These are phyloP conservation scores for Mimas tiliae DNA, from an alignment of 2,888 invertebrate genomes.

Conservation along the genomic window DNA sequence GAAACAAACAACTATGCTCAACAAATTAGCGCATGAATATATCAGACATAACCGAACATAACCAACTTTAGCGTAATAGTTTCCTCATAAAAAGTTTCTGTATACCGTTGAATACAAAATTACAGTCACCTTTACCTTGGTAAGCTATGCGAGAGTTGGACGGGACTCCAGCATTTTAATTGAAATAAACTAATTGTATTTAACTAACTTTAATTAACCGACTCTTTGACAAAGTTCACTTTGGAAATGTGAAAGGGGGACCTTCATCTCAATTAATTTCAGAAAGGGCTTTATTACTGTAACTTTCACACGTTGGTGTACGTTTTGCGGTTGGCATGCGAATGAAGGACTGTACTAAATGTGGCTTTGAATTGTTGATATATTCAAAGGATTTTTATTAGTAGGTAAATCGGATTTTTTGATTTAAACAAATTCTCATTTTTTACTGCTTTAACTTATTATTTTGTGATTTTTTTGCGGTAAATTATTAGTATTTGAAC, in stretches of 20 bases:
- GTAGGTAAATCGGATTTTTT: no score
- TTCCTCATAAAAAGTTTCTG: background rate
- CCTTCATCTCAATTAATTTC: slow-evolving; percentile 56
- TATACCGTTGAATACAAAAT: slow-evolving; percentile 14
- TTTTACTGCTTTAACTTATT: no score
- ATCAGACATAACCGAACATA: background rate
- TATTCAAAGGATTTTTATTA: background rate
- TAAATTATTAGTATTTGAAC: no score
- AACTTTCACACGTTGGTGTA: slow-evolving; percentile 38
- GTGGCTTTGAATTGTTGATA: background rate
- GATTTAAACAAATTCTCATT: no score
- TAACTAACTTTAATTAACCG: slow-evolving; percentile 59
- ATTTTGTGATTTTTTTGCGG: no score
- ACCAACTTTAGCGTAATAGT: background rate
- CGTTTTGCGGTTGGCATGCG: slow-evolving; percentile 2
- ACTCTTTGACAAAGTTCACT: slow-evolving; percentile 58
- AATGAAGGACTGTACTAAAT: background rate
- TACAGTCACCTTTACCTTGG: background rate
- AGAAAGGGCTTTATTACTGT: slow-evolving; percentile 48
- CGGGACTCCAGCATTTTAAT: slow-evolving; percentile 35
- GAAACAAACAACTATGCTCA: background rate
- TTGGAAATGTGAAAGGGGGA: slow-evolving; percentile 51
- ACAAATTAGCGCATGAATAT: background rate
- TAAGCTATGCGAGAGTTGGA: slow-evolving; percentile 1
- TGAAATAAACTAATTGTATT: slow-evolving; percentile 54